Conservation (phyloP, 2,113 vertebrate species). For the Circaetus gallicus region DNA sequence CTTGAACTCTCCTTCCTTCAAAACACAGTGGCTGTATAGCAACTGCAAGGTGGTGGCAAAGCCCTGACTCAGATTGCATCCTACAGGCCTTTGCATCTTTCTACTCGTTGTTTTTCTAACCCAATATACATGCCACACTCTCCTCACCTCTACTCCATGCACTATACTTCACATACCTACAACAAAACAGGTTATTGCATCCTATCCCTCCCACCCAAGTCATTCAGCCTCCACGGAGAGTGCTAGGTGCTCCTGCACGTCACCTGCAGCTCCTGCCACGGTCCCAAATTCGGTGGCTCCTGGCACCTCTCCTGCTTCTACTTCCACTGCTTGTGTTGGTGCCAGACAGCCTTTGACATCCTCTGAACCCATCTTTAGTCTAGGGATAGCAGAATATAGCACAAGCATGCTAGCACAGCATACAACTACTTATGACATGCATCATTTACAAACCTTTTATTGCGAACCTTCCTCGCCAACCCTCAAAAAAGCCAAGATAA, state of each 20-base stretch:
- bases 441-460: neutral
- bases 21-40: neutral
- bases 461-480: rapidly evolving
- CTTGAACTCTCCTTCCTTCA: neutral
- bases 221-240: neutral
- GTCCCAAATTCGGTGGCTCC: neutral
- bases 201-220: neutral
- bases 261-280: neutral
- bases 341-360: neutral
- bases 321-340: neutral
- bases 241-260: neutral
- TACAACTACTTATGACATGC: neutral
- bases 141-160: neutral
- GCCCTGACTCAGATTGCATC: neutral
- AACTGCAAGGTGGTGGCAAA: neutral
- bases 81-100: neutral
- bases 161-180: neutral
- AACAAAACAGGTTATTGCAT: neutral
- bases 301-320: neutral
- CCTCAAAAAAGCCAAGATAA: neutral
- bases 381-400: neutral
- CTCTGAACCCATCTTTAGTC: neutral
- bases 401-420: neutral
- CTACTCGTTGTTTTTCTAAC: neutral
- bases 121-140: neutral